Evolutionary conservation across 2,113 vertebrate species (phyloP).

Genomic region (Mobula birostris): DNA sequence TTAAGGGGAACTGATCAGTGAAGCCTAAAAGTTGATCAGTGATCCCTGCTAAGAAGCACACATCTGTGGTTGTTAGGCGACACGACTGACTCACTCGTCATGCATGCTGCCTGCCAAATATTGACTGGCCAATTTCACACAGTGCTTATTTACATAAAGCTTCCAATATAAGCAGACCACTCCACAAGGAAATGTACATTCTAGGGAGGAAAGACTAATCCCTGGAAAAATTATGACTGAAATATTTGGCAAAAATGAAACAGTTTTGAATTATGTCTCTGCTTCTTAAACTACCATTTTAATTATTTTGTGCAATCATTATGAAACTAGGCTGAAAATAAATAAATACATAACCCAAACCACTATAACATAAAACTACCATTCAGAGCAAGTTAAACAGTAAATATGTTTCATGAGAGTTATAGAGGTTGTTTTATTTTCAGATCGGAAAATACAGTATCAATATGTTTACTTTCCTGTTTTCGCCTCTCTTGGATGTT

Average conservation of each 20-base stretch:
- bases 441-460: neutral
- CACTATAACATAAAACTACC: neutral
- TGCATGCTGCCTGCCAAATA: neutral
- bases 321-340: neutral
- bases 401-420: neutral
- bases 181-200: neutral
- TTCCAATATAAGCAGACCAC: neutral
- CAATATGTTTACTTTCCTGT: neutral
- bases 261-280: neutral
- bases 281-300: neutral
- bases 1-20: neutral
- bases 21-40: neutral
- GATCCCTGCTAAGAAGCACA: neutral
- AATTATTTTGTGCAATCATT: neutral
- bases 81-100: neutral
- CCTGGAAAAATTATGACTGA: neutral
- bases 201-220: neutral
- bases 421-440: neutral
- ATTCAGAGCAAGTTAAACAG: neutral
- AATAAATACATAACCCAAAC: neutral
- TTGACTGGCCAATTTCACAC: neutral
- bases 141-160: neutral
- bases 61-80: neutral
- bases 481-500: neutral
- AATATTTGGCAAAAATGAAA: neutral